phyloP scores from a whole-genome alignment of 1,140 invertebrate genomes.

The Hormaphis cornu region DNA sequence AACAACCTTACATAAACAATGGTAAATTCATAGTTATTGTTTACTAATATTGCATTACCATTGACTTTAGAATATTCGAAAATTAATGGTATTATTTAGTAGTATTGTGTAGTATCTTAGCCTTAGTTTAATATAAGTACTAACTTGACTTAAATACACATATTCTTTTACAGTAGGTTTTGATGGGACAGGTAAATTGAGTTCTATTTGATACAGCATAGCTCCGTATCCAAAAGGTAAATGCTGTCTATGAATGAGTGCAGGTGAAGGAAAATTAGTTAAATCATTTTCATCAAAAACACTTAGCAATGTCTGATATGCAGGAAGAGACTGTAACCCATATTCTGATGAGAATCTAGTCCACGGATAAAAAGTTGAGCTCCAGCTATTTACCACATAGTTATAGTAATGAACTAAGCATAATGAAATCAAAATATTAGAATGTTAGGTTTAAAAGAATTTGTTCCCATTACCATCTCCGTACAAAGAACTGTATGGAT shows the following conservation, averaged over 20 bases:
- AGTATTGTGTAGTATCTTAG: no score
- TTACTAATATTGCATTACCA: no score
- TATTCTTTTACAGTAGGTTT: slow-evolving; percentile 46
- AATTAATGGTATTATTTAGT: no score
- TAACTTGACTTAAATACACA: slow-evolving; percentile 65
- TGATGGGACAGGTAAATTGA: slow-evolving; percentile 45
- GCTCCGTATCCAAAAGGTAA: slow-evolving; percentile 57
- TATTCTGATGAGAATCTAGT: slow-evolving; percentile 91
- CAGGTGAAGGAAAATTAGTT: slow-evolving; percentile 47
- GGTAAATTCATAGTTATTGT: slow-evolving; percentile 1
- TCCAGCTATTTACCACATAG: slow-evolving; percentile 73
- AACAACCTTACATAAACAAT: slow-evolving; percentile 50
- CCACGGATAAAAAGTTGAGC: slow-evolving; percentile 61
- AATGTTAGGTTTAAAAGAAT: no score
- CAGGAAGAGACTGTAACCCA: slow-evolving; percentile 83
- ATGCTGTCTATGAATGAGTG: slow-evolving; percentile 73
- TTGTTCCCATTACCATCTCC: slow-evolving; percentile 90
- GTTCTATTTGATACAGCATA: slow-evolving; percentile 50
- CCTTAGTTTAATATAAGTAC: no score
- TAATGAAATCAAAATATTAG: neutral
- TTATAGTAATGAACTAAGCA: slow-evolving; percentile 83
- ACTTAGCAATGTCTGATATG: slow-evolving; percentile 51
- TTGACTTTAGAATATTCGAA: no score
- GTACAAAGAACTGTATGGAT: slow-evolving; percentile 69
- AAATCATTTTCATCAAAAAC: slow-evolving; percentile 53